phyloP scores from a whole-genome alignment of 2,888 invertebrate species.

The Strigamia crassipes region DNA sequence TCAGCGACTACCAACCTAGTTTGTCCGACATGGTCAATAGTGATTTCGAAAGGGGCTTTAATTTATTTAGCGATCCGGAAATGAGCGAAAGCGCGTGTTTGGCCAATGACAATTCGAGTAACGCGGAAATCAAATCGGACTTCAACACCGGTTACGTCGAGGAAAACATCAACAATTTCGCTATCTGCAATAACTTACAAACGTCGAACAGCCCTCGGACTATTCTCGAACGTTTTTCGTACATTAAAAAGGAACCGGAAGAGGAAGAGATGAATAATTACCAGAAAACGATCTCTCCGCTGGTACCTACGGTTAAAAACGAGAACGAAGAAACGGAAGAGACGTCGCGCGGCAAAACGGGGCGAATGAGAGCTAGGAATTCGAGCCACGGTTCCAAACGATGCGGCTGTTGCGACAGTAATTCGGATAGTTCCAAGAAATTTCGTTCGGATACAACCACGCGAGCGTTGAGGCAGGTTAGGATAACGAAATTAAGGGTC shows the following conservation, averaged over 20 bases:
- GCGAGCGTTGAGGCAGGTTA: not conserved
- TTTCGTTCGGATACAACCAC: not conserved
- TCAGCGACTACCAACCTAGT: not conserved
- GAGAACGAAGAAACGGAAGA: conserved; percentile 8
- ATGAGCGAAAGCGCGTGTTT: not conserved
- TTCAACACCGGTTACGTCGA: not conserved
- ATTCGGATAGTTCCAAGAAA: not conserved
- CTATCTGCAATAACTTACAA: not conserved
- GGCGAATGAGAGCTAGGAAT: not conserved
- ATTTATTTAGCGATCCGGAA: not conserved
- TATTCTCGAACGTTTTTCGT: not conserved
- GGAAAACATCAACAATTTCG: not conserved
- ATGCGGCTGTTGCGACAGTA: not conserved
- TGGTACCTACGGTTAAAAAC: not conserved
- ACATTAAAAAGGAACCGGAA: not conserved
- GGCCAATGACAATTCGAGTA: not conserved
- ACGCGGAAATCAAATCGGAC: not conserved
- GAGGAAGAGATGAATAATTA: not conserved
- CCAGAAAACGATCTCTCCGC: not conserved
- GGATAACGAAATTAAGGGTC: not conserved
- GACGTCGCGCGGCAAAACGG: not conserved
- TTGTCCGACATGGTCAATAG: not conserved
- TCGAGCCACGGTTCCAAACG: not conserved
- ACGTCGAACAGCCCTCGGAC: not conserved
- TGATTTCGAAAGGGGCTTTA: not conserved